Conservation (phyloP, 2,113 vertebrate species). For the Zapus hudsonius region DNA sequence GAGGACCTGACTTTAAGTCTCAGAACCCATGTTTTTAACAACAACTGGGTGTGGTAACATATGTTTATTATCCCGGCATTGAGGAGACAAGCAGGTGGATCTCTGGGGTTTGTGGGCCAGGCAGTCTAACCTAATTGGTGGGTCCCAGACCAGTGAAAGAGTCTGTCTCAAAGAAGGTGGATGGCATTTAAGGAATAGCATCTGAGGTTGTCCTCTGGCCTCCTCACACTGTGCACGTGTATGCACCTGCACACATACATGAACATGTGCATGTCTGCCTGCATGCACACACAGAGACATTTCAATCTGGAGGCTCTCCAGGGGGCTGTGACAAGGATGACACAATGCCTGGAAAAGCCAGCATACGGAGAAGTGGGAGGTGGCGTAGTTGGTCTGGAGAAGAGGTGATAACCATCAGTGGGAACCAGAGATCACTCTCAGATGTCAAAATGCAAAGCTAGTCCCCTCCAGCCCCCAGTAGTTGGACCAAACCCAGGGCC, state of each 20-base stretch:
- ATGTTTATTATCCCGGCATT: not conserved
- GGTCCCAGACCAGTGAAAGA: not conserved
- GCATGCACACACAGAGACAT: no score
- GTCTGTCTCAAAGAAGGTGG: not conserved
- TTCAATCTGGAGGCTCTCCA: not conserved
- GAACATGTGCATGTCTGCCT: no score
- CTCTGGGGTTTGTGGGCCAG: not conserved
- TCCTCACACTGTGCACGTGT: no score
- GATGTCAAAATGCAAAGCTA: not conserved
- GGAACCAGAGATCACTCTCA: accelerated
- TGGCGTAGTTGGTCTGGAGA: accelerated
- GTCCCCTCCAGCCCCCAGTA: not conserved
- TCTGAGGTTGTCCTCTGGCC: no score
- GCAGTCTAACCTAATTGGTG: not conserved
- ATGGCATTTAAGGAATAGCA: no score
- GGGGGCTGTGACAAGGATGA: not conserved
- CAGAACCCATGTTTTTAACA: not conserved
- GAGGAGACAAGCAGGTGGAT: not conserved
- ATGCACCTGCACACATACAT: no score
- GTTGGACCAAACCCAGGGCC: not conserved
- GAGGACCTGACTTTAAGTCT: not conserved
- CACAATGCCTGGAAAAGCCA: no score
- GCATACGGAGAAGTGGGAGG: no score
- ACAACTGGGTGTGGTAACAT: no score
- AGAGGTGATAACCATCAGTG: accelerated